Base-by-base conservation (phyloP, 2,113 vertebrate genomes). In the Neodon shergylaensis region DNA sequence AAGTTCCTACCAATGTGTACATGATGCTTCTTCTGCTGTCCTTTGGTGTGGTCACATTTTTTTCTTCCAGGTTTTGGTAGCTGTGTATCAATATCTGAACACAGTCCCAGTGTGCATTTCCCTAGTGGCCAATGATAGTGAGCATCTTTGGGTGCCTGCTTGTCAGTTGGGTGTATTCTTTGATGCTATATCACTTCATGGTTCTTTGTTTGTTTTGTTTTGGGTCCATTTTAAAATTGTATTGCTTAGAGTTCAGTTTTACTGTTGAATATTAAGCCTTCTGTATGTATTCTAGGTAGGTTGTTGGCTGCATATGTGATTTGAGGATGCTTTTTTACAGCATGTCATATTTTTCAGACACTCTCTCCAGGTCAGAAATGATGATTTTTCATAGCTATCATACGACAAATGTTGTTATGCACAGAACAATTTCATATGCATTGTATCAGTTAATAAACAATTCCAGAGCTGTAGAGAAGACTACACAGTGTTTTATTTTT, bases 191-290 rank as follows among this genome's bases (percentile, higher is more conserved):
- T 36, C 12, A 76, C n/a, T 78, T 78, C 28, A 22, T 13, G 21
- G 19, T 49, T 44, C 79, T 52, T 16, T 65, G 33, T 54, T 54
- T 54, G 52, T 54, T n/a, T n/a, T 26, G 52, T n/a, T 88, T 54
- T 91, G n/a, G 10, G 22, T 3, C n/a, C 12, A 77, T 90, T 90
- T 94, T 89, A 74, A 93, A 87, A 81, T 72, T 88, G 26, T 78
- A 44, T 54, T 70, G 33, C 42, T 93, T 81, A 39, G 8, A 9
- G 3, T 44, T 36, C 36, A 52, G 47, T 68, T 78, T 87, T 36
- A 72, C 66, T 77, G 3, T 61, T 70, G 76, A 92, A 61, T 52
- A 6, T 31, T 76, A 63, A 87, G 7, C 79, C 5, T 22, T 95
- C 2, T 74, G 52, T 58, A 44, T 65, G 39, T 68, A 81, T 68